phyloP scores from a whole-genome alignment of 2,888 invertebrate genomes.

The Drosophila mettleri region DNA sequence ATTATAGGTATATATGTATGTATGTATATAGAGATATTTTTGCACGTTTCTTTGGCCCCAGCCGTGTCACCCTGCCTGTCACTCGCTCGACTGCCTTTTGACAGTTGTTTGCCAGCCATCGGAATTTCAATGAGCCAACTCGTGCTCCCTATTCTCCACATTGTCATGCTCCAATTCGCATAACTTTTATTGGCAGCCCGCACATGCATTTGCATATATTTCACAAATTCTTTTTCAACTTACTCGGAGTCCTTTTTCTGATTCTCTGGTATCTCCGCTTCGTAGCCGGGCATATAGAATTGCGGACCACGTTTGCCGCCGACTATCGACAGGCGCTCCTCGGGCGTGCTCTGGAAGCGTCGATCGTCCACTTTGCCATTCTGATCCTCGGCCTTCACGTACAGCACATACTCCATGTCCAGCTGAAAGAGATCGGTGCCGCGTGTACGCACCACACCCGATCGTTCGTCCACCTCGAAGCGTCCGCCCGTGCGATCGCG shows the following conservation, averaged over 20 bases:
- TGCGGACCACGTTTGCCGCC: conserved; percentile 99
- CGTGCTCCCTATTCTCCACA: conserved; percentile 11
- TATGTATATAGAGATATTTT: background rate
- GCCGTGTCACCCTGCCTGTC: conserved; percentile 28
- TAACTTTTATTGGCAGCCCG: conserved; percentile 67
- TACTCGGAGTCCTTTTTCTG: conserved; percentile 98
- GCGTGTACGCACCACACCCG: conserved; percentile 95
- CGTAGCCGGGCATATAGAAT: conserved; percentile 97
- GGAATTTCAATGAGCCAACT: conserved; percentile 74
- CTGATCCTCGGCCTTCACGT: conserved; percentile 97
- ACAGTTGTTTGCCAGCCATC: conserved; percentile 67
- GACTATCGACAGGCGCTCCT: conserved; percentile 96
- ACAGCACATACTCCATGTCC: conserved; percentile 98
- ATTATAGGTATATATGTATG: conserved; percentile 25
- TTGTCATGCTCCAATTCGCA: conserved; percentile 58
- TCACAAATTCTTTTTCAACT: conserved; percentile 85
- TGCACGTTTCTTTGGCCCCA: too few species aligned
- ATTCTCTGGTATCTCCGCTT: conserved; percentile 98
- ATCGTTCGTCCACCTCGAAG: conserved; percentile 95
- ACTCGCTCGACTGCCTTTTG: conserved; percentile 69
- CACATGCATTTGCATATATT: conserved; percentile 57
- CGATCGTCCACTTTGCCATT: conserved; percentile 96
- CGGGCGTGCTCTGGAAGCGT: conserved; percentile 95
- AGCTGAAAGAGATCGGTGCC: conserved; percentile 96
- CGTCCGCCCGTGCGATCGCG: conserved; percentile 92